Conservation (phyloP, 2,797 vertebrate genomes). For the Malacoraja senta region DNA sequence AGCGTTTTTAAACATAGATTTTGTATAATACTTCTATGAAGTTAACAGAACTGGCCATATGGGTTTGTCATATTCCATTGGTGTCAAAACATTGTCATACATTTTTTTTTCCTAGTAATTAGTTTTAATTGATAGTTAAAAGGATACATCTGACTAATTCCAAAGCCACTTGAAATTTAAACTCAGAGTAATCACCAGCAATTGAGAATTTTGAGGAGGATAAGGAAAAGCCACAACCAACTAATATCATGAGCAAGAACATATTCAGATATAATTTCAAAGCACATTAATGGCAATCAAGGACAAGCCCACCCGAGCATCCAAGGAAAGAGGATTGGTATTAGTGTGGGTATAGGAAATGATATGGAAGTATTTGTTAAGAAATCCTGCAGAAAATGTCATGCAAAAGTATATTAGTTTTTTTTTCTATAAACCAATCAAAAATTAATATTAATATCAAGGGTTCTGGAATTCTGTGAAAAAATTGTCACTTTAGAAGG, state of each 20-base stretch:
- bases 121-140: background rate
- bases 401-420: background rate
- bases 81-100: background rate
- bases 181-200: background rate
- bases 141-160: background rate
- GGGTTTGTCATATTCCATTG: background rate
- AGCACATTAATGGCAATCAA: slow-evolving; percentile 12
- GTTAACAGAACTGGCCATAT: background rate
- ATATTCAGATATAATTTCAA: background rate
- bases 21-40: too few species aligned
- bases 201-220: background rate
- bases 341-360: background rate
- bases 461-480: background rate
- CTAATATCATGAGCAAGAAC: background rate
- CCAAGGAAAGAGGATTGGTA: background rate
- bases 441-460: slow-evolving; percentile 17
- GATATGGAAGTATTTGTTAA: background rate
- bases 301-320: background rate
- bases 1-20: background rate
- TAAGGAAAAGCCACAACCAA: background rate
- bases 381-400: slow-evolving; percentile 3
- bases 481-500: background rate
- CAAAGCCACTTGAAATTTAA: background rate
- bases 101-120: background rate
- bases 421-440: background rate